Evolutionary conservation across 1,140 invertebrate genomes (phyloP).

Genomic region (Caenorhabditis tropicalis): DNA sequence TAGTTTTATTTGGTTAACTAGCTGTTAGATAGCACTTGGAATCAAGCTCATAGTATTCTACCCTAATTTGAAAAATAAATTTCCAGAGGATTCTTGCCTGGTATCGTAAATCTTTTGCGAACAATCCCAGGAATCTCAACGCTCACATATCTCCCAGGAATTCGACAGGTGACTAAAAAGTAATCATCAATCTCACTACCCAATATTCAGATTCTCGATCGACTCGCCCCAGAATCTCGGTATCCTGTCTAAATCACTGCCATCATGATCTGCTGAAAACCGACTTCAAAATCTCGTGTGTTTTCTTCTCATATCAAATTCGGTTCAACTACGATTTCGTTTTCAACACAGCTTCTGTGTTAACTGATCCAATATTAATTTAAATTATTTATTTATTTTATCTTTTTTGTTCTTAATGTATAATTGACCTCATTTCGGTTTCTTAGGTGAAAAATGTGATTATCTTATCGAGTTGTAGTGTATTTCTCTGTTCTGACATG

Average conservation of each 20-base stretch:
- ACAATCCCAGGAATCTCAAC: constrained; percentile 77
- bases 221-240: constrained; percentile 68
- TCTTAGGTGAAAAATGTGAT: constrained; percentile 30
- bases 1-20: too few species aligned
- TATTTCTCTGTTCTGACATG: neutral
- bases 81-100: constrained; percentile 78
- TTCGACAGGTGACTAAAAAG: constrained; percentile 74
- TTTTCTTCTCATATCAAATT: constrained; percentile 36
- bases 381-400: constrained; percentile 1
- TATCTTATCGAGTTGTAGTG: neutral
- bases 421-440: neutral
- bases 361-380: neutral
- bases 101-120: constrained; percentile 78
- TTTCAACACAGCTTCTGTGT: constrained; percentile 3
- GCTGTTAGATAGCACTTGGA: too few species aligned
- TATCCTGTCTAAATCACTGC: constrained; percentile 67
- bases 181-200: neutral
- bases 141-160: constrained; percentile 77
- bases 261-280: constrained; percentile 34
- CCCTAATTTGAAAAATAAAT: constrained; percentile 36
- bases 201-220: constrained; percentile 62
- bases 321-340: constrained; percentile 39
- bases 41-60: too few species aligned
- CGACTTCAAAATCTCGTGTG: neutral
- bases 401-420: neutral